Evolutionary conservation across 2,113 vertebrate species (phyloP), one percentile per base, ranked within the genome.

Genomic region (Colius striatus): DNA sequence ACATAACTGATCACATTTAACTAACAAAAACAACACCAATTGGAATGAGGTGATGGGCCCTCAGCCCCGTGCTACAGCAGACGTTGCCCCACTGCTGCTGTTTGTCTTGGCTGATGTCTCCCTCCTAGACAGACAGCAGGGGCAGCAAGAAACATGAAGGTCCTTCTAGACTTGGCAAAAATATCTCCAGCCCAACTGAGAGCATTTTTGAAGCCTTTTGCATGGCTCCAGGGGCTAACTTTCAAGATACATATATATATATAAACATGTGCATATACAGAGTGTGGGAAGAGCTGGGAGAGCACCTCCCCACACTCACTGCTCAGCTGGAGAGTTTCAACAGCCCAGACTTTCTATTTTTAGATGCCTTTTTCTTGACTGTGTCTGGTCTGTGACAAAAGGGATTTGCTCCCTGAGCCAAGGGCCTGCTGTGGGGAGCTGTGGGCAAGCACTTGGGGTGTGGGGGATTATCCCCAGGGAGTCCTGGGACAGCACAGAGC

Each of bases 41-140:
- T 16, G 22, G 14, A 50, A 29, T 21, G 16, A 14, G 60, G 19
- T 0, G 0, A 32, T 0, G 5, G 77, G 48, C 15, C n/a, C 30
- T 25, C 36, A 60, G 54, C 38, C 22, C 48, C 6, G 45, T 2
- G 13, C 9, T 16, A 50, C 9, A 72, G 50, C 71, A 82, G 66
- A 65, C 1, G 8, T 38, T 32, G 80, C 70, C 11, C 84, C 38
- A 20, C 29, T 73, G 55, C 19, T 30, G 15, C 41, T 6, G 3
- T 23, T 51, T 47, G 11, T 16, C 36, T 29, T 3, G 0, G 41
- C 34, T 36, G 53, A 61, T 45, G 65, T 14, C 47, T 48, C 34
- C 30, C 32, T 53, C n/a, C 48, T 50, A 3, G 5, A 29, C 2
- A 29, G 20, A 41, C n/a, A 36, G 38, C 75, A 66, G 1, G 0